Percentiles rank a stretch among this genome's conserved stretches.
phyloP scores from a whole-genome alignment of 2,888 invertebrate species.

The Polietes domitor region DNA sequence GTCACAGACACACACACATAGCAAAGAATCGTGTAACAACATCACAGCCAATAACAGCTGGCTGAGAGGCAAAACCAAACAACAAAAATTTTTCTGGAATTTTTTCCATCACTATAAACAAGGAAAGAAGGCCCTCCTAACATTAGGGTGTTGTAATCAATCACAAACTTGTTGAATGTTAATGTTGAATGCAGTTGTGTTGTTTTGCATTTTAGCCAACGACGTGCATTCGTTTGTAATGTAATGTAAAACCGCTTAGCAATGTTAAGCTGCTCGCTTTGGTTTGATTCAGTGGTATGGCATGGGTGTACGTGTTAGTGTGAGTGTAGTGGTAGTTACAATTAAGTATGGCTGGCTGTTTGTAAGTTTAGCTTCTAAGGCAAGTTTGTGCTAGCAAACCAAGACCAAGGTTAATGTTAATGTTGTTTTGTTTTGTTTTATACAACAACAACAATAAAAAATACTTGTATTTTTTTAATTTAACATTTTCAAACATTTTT shows the following conservation, averaged over 20 bases:
- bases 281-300: neutral
- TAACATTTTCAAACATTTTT: constrained; percentile 20
- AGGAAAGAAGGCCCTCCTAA: too few species aligned
- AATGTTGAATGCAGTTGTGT: neutral
- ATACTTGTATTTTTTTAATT: constrained; percentile 27
- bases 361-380: constrained; percentile 59
- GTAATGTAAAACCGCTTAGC: constrained; percentile 59
- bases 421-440: constrained; percentile 42
- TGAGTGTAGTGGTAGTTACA: constrained; percentile 4
- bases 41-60: neutral
- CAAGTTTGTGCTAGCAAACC: constrained; percentile 55
- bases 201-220: neutral
- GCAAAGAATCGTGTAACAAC: neutral
- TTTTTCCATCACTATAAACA: too few species aligned
- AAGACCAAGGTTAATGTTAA: constrained; percentile 66
- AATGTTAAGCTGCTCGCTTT: constrained; percentile 57
- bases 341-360: constrained; percentile 16
- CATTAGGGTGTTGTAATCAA: too few species aligned
- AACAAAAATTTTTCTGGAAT: too few species aligned
- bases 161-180: too few species aligned
- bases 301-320: neutral
- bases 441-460: constrained; percentile 7
- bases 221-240: neutral
- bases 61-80: neutral
- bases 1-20: too few species aligned